Evolutionary conservation across 2,888 invertebrate genomes (phyloP), one percentile per base, ranked within the genome.

Genomic region (Scrobipalpa costella): DNA sequence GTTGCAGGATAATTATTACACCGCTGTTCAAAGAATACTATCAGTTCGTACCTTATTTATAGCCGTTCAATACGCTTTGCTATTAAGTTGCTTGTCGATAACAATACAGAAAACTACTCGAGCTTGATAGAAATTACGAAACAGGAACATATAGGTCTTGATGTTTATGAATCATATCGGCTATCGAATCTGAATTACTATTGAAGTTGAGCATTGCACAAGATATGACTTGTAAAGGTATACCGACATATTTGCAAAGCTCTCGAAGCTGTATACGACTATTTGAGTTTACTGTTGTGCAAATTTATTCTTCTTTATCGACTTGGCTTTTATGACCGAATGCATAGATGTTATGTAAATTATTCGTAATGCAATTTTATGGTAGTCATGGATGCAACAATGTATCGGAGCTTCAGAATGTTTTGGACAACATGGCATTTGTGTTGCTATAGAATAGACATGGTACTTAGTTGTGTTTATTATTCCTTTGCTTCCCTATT

Each of bases 141-240:
- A 44, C 59, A 59, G 59, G 59, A 59, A 44, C 59, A 44, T 33
- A 44, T 59, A 21, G 55, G 15, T 34, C 55, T 44, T 58, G 9
- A n/a, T 27, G 19, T 59, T 59, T 59, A 40, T 59, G 59, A 59
- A 38, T 59, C 59, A 59, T 59, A 59, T 59, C 59, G 5, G 19
- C 44, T 13, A 59, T 59, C 44, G 44, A 59, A 59, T 59, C 44
- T 59, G 59, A 59, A 59, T 44, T 40, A 59, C 36, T 59, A 27
- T 27, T 59, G 40, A 59, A 59, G 44, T 44, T 59, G 11, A 34
- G 15, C n/a, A 40, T 59, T 59, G 59, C 59, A 44, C 44, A 59
- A 59, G 59, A 59, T 55, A 55, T 55, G 44, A 15, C 44, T 44
- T 44, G 7, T 44, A 47, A 44, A 59, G 59, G 44, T 59, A 13